Conservation (phyloP, 1,140 invertebrate species). For the Drosophila malerkotliana region DNA sequence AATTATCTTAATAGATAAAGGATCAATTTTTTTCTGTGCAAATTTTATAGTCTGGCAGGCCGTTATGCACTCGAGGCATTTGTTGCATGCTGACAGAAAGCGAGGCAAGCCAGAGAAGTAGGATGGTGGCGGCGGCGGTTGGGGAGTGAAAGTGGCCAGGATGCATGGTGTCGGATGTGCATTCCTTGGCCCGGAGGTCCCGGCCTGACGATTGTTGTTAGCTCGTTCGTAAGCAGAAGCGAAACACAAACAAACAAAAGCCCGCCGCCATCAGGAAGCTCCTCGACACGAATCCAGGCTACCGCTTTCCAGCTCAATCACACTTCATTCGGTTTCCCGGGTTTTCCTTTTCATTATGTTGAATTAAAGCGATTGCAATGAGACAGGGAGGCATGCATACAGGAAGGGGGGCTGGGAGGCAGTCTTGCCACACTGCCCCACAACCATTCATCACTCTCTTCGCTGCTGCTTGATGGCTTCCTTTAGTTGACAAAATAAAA, state of each 20-base stretch:
- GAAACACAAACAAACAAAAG: constrained; percentile 36
- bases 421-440: background rate
- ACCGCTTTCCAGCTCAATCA: constrained; percentile 33
- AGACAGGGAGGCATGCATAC: background rate
- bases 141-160: constrained; percentile 33
- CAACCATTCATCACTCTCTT: constrained; percentile 62
- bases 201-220: constrained; percentile 45
- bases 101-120: constrained; percentile 3
- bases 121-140: background rate
- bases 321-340: constrained; percentile 45
- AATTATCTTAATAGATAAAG: background rate
- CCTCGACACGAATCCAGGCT: background rate
- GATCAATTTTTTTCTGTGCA: background rate
- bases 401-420: too few species aligned
- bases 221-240: constrained; percentile 35
- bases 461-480: constrained; percentile 43
- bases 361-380: constrained; percentile 57
- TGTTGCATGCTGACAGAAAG: constrained; percentile 67
- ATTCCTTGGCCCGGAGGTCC: constrained; percentile 45
- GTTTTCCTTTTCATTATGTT: constrained; percentile 64
- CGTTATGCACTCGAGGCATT: constrained; percentile 79
- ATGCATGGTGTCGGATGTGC: constrained; percentile 69
- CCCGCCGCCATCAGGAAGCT: constrained; percentile 17
- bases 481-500: constrained; percentile 60
- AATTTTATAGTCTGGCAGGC: constrained; percentile 33